phyloP scores from a whole-genome alignment of 2,888 invertebrate genomes.

The Pachliopta kotzebuea region DNA sequence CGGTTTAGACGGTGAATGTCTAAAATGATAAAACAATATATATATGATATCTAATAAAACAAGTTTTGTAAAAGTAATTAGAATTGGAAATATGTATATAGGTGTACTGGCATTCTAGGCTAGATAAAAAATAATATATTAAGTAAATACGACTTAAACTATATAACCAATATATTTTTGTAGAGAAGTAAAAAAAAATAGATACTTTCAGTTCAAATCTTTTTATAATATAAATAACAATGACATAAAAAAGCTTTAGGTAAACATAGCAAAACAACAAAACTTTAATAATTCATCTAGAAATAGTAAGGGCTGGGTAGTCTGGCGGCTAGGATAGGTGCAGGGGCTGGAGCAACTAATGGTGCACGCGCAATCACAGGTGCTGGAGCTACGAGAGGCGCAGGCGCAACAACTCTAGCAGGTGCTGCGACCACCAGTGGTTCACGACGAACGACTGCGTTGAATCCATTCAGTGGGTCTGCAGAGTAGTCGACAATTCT shows the following conservation, averaged over 20 bases:
- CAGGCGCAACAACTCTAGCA: slow-evolving; percentile 44
- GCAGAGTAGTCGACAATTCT: slow-evolving; percentile 80
- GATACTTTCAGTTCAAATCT: slow-evolving; percentile 19
- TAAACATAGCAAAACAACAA: slow-evolving; percentile 61
- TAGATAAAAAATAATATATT: too few relatives aligned
- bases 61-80: too few relatives aligned
- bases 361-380: slow-evolving; percentile 48
- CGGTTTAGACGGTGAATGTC: too few relatives aligned
- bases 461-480: slow-evolving; percentile 78
- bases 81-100: too few relatives aligned
- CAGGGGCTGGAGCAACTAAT: slow-evolving; percentile 39
- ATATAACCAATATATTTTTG: too few relatives aligned
- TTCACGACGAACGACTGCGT: slow-evolving; percentile 79
- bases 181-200: background rate
- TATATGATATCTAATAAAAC: too few relatives aligned
- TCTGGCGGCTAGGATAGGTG: slow-evolving; percentile 50
- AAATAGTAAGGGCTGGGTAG: slow-evolving; percentile 62
- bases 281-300: slow-evolving; percentile 74
- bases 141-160: too few relatives aligned
- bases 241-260: slow-evolving; percentile 55
- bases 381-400: slow-evolving; percentile 40
- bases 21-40: too few relatives aligned
- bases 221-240: slow-evolving; percentile 62
- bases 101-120: too few relatives aligned
- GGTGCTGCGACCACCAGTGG: slow-evolving; percentile 58